Evolutionary conservation across 1,140 invertebrate species (phyloP), one percentile per base, ranked within the genome.

Genomic region (Paralvinella palmiformis): DNA sequence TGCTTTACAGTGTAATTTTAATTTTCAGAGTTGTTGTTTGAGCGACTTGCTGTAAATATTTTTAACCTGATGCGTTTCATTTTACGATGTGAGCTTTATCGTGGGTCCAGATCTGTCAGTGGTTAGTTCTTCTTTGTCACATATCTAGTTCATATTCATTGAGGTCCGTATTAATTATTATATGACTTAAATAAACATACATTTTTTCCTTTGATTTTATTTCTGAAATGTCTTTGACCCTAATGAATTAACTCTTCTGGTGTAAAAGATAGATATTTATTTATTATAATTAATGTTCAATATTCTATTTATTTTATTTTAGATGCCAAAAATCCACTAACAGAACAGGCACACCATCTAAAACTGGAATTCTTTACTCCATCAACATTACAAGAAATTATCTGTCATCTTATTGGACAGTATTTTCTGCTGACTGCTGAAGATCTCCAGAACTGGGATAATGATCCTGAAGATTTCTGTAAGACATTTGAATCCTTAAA

Each of bases 1-100:
- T n/a, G n/a, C n/a, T n/a, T n/a, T n/a, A n/a, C n/a, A n/a, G n/a
- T n/a, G n/a, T n/a, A 44, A 45, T 52, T 3, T 62, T 36, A 63
- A 55, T 48, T 68, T 69, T 32, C 67, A 77, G 75, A 72, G 59
- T 53, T 76, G 7, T 78, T 88, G 29, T 94, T 92, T 81, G 90
- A 93, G 75, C 83, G 87, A 73, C 92, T 96, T 76, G 87, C 87
- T 44, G 91, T 96, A 66, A 90, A 93, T 65, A 91, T 89, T 70
- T 85, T 96, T 62, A 95, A 94, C 81, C 82, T 95, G 61, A 86
- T 95, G 32, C 95, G 93, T 78, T 85, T 83, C 0, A 89, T 95
- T 64, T 81, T 96, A 67, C 78, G 89, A 57, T 89, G 88, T 79
- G 81, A 84, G 27, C 10, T 24, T 17, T 60, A 60, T 45, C 55